These are phyloP conservation scores for Oxyscelio sp. DNA, from an alignment of 2,888 invertebrate species.

Conservation along the genomic window DNA sequence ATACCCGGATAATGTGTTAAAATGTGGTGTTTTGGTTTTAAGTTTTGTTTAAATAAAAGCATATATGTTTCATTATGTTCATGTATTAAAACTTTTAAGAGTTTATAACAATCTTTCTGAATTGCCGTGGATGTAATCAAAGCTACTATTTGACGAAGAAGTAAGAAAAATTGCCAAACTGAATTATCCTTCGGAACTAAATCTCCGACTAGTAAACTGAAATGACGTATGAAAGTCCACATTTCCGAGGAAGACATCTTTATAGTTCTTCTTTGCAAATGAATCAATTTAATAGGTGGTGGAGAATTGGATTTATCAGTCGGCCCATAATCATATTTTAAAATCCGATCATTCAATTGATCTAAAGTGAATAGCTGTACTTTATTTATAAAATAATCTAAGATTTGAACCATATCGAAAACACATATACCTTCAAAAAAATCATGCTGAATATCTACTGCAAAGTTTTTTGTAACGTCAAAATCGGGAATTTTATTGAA, in stretches of 20 bases:
- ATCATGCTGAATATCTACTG: too few relatives aligned
- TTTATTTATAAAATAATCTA: too few relatives aligned
- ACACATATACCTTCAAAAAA: too few relatives aligned
- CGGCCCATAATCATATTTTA: slow-evolving; percentile 16
- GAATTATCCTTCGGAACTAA: slow-evolving; percentile 46
- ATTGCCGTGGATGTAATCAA: slow-evolving; percentile 23
- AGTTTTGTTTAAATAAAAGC: slow-evolving; percentile 24
- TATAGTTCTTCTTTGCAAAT: slow-evolving; percentile 41
- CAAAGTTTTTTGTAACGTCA: too few relatives aligned
- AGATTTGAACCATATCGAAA: too few relatives aligned
- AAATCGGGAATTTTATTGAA: too few relatives aligned
- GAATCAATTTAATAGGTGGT: slow-evolving; percentile 24
- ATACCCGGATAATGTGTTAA: slow-evolving; percentile 15
- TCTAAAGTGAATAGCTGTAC: too few relatives aligned
- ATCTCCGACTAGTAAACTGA: slow-evolving; percentile 64
- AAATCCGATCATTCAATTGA: too few relatives aligned
- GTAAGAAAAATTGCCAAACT: slow-evolving; percentile 61
- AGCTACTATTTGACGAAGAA: slow-evolving; percentile 52
- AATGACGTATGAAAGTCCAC: slow-evolving; percentile 60
- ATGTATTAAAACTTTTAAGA: slow-evolving; percentile 33
- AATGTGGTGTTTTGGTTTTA: slow-evolving; percentile 51
- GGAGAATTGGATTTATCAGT: slow-evolving; percentile 43
- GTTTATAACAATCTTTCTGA: slow-evolving; percentile 7
- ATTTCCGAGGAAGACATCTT: slow-evolving; percentile 66
- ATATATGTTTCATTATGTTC: slow-evolving; percentile 42